Base-by-base conservation (phyloP, 1,140 invertebrate genomes). In the Sitobion miscanthi region DNA sequence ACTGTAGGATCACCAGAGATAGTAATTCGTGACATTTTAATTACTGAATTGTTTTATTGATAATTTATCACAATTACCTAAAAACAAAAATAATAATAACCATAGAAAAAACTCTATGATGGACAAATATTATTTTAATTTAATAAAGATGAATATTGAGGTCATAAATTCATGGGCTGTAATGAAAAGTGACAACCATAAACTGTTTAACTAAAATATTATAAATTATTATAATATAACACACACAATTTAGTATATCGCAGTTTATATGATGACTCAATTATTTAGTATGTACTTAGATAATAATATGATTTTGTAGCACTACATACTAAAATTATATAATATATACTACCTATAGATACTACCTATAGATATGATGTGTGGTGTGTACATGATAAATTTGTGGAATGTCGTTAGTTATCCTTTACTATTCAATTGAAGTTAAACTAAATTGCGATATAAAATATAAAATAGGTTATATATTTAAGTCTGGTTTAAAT, bases 1-100 rank as follows among this genome's bases (percentile, higher is more conserved):
- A 85, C 52, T 52, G 93, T 91, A 62, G 83, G 90, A 45, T 93
- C 93, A 45, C 38, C 47, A 52, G 91, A 8, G 11, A 54, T 83
- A 17, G 14, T 17, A 69, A 91, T 90, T 54, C 83, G 88, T 45
- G 90, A 85, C 90, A 91, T 90, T 90, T 88, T 91, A 9, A 45
- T 62, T 30, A 20, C 45, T 45, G 25, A 69, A 23, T 30, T 89
- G 7, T 54, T 52, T 88, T 89, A 35, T 89, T 54, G n/a, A 57
- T 54, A 38, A 54, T 57, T 89, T 25, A 42, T 57, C 21, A 57
- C 52, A 42, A 42, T 35, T 35, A 77, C 47, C 87, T 88, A 88
- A 21, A 88, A 88, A 85, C 4, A 69, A n/a, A 1, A 77, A n/a
- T 77, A 77, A 77, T 77, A 69, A n/a, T 69, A 69, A 69, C 11